Percentiles rank a stretch among this genome's conserved stretches.
Evolutionary conservation across 2,888 invertebrate genomes (phyloP).

Genomic region (Mechanitis messenoides): DNA sequence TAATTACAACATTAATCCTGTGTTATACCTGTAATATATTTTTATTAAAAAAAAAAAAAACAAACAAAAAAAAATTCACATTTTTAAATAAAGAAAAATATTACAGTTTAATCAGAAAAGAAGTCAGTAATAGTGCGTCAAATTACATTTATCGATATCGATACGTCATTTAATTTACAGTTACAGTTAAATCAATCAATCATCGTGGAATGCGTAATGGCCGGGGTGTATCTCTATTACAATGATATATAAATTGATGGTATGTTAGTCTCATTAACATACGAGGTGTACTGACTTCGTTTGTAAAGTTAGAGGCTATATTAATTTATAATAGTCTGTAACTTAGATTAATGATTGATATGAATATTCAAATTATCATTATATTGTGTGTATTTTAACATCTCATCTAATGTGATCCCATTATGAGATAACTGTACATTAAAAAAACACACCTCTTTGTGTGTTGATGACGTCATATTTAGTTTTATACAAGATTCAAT

Average conservation of each 20-base stretch:
- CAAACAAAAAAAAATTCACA: too few species aligned
- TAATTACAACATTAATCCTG: too few species aligned
- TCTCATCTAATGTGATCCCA: too few species aligned
- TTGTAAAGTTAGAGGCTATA: conserved; percentile 25
- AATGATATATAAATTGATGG: conserved; percentile 47
- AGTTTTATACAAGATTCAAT: too few species aligned
- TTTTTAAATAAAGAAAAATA: too few species aligned
- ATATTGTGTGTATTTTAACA: too few species aligned
- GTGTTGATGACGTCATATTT: too few species aligned
- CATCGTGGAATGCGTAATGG: conserved; percentile 57
- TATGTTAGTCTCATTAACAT: conserved; percentile 60
- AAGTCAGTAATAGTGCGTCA: conserved; percentile 15
- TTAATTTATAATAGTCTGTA: conserved; percentile 22
- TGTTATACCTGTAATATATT: too few species aligned
- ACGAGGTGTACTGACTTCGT: conserved; percentile 37
- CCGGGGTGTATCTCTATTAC: conserved; percentile 45
- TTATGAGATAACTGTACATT: too few species aligned
- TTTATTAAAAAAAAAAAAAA: too few species aligned
- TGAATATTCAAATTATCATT: background rate
- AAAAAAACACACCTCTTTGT: too few species aligned
- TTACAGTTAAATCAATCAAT: conserved; percentile 47
- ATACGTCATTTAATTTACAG: conserved; percentile 42
- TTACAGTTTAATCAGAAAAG: too few species aligned
- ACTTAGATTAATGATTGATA: conserved; percentile 5
- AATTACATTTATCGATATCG: conserved; percentile 30